phyloP scores from a whole-genome alignment of 2,888 invertebrate genomes.

The Lasioglossum vierecki region DNA sequence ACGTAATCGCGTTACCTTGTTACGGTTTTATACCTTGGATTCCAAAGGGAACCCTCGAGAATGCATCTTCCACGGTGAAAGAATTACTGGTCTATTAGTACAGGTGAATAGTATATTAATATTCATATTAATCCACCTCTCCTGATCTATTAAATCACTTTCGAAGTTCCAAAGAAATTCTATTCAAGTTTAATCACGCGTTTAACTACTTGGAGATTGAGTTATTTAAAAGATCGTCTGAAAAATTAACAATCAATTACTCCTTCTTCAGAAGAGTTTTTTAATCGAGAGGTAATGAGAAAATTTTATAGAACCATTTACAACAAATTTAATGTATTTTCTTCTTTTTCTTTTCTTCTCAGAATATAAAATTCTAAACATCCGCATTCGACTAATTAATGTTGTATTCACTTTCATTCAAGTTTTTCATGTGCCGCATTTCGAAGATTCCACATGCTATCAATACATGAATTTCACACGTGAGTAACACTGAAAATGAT shows the following conservation, averaged over 20 bases:
- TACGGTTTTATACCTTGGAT: not conserved
- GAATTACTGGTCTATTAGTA: conserved; percentile 12
- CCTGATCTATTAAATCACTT: conserved; percentile 13
- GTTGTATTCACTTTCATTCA: not conserved
- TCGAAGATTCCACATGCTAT: not conserved
- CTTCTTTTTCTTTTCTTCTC: not conserved
- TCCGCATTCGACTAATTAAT: not conserved
- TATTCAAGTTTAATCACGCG: conserved; percentile 11
- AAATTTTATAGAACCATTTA: not conserved
- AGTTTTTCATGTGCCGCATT: not conserved
- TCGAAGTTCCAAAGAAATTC: not conserved
- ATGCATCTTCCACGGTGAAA: not conserved
- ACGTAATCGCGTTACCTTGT: conserved; percentile 7
- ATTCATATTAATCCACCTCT: conserved; percentile 8
- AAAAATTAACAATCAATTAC: not conserved
- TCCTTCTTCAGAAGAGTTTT: not conserved
- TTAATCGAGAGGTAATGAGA: too few species aligned
- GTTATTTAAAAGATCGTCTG: conserved; percentile 7
- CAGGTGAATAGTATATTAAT: not conserved
- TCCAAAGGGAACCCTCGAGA: not conserved
- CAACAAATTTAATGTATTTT: not conserved
- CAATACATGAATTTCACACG: not conserved
- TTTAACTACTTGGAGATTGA: not conserved
- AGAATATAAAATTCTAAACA: too few species aligned
- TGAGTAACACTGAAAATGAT: not conserved